phyloP scores from a whole-genome alignment of 2,888 invertebrate species.

The Dryococelus australis region DNA sequence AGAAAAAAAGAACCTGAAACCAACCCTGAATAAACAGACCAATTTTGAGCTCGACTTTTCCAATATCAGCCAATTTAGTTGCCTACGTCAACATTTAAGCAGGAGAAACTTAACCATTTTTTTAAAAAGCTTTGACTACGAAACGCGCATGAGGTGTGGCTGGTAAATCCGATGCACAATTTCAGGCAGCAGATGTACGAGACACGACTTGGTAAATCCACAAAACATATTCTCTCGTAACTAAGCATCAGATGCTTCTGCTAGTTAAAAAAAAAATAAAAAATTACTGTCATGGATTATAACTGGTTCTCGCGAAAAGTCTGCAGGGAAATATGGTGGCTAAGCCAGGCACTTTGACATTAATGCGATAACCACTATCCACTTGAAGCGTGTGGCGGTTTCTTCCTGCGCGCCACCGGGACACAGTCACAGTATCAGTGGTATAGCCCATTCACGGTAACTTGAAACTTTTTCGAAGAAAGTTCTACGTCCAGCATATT shows the following conservation, averaged over 20 bases:
- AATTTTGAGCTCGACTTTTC: too few species aligned
- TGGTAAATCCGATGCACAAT: background rate
- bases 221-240: background rate
- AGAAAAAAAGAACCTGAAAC: too few species aligned
- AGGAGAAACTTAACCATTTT: too few species aligned
- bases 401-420: background rate
- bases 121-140: too few species aligned
- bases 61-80: too few species aligned
- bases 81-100: too few species aligned
- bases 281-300: background rate
- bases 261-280: background rate
- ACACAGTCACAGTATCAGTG: too few species aligned
- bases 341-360: background rate
- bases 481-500: too few species aligned
- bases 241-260: background rate
- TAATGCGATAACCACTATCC: background rate
- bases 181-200: background rate
- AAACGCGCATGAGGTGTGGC: background rate
- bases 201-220: constrained; percentile 3
- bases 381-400: background rate
- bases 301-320: background rate
- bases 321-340: background rate
- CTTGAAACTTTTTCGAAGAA: too few species aligned
- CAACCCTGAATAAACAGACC: too few species aligned
- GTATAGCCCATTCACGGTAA: too few species aligned